Base-by-base conservation (phyloP, 2,113 vertebrate genomes). In the Egretta garzetta region DNA sequence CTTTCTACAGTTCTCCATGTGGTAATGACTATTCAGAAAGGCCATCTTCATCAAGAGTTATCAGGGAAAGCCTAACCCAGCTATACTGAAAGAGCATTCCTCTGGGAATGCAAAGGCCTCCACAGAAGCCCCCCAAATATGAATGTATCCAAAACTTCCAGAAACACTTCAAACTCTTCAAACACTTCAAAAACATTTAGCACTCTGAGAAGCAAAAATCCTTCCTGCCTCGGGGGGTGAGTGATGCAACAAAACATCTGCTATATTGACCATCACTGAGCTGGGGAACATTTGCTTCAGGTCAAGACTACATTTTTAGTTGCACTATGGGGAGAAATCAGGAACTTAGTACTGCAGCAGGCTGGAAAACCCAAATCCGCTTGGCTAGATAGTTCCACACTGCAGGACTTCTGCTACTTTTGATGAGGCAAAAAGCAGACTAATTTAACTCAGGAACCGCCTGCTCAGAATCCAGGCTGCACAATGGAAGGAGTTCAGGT, bases 201-300 rank as follows among this genome's bases (percentile, higher is more conserved):
- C 77, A 68, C 23, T 73, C 50, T 35, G 35, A 88, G 85, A 94
- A 68, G 56, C 60, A 68, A 85, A 95, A 94, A 47, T 79, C 66
- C 58, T 88, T 90, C 81, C 94, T 93, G 85, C 74, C 74, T 92
- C 2, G 0, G 92, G 92, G 47, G 43, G 33, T 52, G 56, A 94
- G 30, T 92, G 94, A 95, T 79, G 92, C 81, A 96, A 95, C 1
- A 9, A 58, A 93, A 93, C 96, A 95, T 95, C 88, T 96, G 95
- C 81, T 94, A 9, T 63, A 80, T 8, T 72, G 93, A 88, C 94
- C 90, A 85, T 71, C 92, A 72, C 37, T 71, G 53, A 79, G 66
- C 59, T 3, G 59, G 58, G 33, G 74, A 97, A 93, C 85, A 96
- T 93, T 94, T 94, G 62, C 58, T 93, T 67, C 70, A 82, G 88